Evolutionary conservation across 2,797 vertebrate species (phyloP).

Genomic region (Leuciscus waleckii): DNA sequence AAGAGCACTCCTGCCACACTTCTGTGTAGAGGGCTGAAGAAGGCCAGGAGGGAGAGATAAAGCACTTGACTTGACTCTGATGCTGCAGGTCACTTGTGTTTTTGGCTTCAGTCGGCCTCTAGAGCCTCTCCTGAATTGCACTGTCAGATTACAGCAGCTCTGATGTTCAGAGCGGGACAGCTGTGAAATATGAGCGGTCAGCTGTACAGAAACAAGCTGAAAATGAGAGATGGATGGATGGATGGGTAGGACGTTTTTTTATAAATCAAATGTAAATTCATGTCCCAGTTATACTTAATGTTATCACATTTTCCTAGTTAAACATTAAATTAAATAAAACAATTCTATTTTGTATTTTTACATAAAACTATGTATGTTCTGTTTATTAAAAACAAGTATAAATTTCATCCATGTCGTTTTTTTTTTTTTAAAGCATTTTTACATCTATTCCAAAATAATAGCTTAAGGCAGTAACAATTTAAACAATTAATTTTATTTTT

Average conservation of each 20-base stretch:
- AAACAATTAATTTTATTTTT: neutral
- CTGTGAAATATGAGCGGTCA: constrained; percentile 30
- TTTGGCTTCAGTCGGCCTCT: constrained; percentile 37
- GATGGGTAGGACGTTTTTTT: neutral
- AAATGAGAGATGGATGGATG: neutral
- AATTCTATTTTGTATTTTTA: neutral
- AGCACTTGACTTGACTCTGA: constrained; percentile 40
- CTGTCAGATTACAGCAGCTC: constrained; percentile 38
- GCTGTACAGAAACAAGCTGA: constrained; percentile 10
- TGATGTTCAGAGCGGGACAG: constrained; percentile 26
- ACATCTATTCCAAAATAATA: neutral
- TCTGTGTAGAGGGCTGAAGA: constrained; percentile 34
- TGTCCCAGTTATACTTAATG: neutral
- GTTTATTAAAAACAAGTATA: neutral
- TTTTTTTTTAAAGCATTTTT: neutral
- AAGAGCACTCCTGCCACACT: constrained; percentile 31
- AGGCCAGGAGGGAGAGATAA: constrained; percentile 45
- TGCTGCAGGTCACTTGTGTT: constrained; percentile 46
- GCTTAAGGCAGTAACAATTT: neutral
- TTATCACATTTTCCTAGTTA: neutral
- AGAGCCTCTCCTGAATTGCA: constrained; percentile 18
- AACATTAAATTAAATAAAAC: neutral
- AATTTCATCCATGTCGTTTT: neutral
- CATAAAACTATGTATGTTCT: neutral
- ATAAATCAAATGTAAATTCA: neutral